Conservation (phyloP, 2,888 invertebrate species). For the Eucera pruinosa region DNA sequence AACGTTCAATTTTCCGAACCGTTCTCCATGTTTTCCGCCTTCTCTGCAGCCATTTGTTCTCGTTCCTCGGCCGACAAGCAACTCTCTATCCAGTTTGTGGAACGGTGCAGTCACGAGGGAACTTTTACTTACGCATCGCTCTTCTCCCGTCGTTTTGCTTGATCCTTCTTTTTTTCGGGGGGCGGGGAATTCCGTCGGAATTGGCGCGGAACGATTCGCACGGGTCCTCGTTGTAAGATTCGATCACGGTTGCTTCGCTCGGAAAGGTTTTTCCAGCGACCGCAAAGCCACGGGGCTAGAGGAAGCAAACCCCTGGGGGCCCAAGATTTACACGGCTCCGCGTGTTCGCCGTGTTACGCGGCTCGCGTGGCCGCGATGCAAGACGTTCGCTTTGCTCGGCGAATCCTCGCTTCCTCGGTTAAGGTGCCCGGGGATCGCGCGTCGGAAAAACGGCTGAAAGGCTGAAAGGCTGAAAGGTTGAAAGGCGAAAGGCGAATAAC, state of each 20-base stretch:
- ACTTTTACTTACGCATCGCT: not conserved
- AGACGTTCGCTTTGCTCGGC: not conserved
- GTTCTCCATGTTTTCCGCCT: not conserved
- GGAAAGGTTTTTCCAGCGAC: not conserved
- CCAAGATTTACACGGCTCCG: conserved; percentile 22
- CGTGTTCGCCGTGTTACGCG: not conserved
- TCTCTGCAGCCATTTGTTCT: no score
- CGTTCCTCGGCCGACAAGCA: no score
- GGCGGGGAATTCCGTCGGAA: no score
- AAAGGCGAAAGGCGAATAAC: conserved; percentile 30
- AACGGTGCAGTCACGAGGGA: not conserved
- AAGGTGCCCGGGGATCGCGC: not conserved
- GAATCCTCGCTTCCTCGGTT: conserved; percentile 13
- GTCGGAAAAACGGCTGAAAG: not conserved
- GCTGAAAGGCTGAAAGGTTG: not conserved
- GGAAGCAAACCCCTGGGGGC: not conserved
- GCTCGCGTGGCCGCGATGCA: not conserved
- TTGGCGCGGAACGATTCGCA: not conserved
- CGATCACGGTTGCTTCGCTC: not conserved
- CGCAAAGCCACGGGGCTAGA: not conserved
- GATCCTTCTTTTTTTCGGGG: no score
- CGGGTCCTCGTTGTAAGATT: not conserved
- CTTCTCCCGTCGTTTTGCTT: no score
- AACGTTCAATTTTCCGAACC: conserved; percentile 27
- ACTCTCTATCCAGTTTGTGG: no score